Percentiles rank a stretch among this genome's conserved stretches.
These are phyloP conservation scores for Arremon aurantiirostris DNA, from an alignment of 2,797 vertebrate species.

Conservation along the genomic window DNA sequence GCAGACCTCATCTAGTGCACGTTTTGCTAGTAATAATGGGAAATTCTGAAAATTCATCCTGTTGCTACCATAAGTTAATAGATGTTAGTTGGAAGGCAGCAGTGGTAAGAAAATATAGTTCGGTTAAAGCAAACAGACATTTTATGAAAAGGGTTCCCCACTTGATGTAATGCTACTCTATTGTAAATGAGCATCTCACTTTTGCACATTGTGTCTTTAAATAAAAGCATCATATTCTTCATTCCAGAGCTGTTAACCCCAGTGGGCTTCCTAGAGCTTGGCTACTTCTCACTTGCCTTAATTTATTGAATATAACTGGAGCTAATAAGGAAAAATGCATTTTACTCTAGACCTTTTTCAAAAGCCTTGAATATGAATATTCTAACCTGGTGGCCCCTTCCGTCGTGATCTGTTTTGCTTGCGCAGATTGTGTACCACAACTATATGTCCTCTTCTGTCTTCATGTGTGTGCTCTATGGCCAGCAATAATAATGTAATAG, in stretches of 20 bases:
- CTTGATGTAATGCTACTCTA: background rate
- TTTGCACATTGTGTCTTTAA: background rate
- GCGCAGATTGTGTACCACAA: background rate
- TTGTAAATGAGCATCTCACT: background rate
- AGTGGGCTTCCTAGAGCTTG: background rate
- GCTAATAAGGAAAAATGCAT: background rate
- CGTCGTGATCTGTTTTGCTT: background rate
- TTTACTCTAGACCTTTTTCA: background rate
- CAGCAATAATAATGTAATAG: background rate
- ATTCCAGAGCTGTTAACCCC: background rate
- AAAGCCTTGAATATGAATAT: background rate
- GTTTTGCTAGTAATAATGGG: background rate
- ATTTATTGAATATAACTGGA: background rate
- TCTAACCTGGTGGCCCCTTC: background rate
- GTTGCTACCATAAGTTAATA: background rate
- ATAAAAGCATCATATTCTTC: background rate
- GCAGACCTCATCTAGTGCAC: background rate
- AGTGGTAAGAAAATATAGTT: background rate
- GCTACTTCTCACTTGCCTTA: background rate
- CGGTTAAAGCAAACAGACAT: background rate
- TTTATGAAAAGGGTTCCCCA: background rate
- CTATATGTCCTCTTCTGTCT: background rate
- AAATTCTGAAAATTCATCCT: background rate
- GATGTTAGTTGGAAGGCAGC: background rate
- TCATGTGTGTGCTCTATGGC: accelerated